phyloP scores from a whole-genome alignment of 2,113 vertebrate species.

The Chaetops frenatus region DNA sequence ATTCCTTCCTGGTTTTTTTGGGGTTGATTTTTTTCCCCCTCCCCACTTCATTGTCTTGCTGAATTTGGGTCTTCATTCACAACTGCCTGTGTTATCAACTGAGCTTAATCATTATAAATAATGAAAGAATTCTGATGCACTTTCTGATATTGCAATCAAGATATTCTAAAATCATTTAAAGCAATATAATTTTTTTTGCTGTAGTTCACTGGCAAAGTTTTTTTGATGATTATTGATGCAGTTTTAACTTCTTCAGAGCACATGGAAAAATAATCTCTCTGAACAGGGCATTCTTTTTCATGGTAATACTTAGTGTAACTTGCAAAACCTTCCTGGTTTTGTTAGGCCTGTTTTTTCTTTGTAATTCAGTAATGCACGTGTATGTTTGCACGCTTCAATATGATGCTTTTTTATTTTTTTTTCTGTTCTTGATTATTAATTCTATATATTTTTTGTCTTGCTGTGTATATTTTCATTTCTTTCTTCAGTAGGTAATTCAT shows the following conservation, averaged over 20 bases:
- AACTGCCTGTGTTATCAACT: background rate
- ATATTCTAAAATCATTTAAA: background rate
- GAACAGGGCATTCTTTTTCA: background rate
- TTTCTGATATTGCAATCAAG: background rate
- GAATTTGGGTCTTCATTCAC: background rate
- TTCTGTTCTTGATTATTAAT: background rate
- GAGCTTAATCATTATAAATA: background rate
- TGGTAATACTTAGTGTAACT: background rate
- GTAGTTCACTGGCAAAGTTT: background rate
- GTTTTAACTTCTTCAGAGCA: background rate
- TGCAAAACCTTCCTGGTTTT: background rate
- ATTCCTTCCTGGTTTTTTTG: background rate
- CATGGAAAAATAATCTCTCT: background rate
- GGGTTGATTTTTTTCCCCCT: background rate
- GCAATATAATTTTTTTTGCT: background rate
- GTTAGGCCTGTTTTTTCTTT: background rate
- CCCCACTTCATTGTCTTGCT: conserved; percentile 25
- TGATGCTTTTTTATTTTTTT: background rate
- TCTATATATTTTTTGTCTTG: background rate
- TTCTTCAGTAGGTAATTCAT: background rate
- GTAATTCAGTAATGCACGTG: background rate
- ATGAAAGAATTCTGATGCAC: background rate
- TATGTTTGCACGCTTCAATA: background rate
- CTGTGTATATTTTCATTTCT: background rate
- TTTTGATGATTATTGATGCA: background rate